phyloP scores from a whole-genome alignment of 2,888 invertebrate genomes.

The Cactoblastis cactorum region DNA sequence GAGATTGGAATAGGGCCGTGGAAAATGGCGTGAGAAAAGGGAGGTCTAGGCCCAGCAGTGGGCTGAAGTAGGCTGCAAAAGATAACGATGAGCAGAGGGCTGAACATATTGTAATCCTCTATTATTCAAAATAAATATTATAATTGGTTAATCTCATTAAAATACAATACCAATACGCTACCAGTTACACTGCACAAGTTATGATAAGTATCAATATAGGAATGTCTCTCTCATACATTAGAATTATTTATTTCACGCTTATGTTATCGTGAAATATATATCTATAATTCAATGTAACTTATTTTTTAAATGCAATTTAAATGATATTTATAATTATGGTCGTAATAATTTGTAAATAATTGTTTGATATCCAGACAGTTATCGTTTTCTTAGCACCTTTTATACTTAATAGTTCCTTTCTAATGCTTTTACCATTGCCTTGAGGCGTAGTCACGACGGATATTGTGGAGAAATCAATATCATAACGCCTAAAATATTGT shows the following conservation, averaged over 20 bases:
- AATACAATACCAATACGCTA: neutral
- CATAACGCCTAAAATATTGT: constrained; percentile 7
- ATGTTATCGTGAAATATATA: neutral
- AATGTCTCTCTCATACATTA: neutral
- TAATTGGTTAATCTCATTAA: no score
- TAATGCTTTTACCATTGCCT: constrained; percentile 39
- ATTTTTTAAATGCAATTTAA: neutral
- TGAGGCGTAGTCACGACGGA: constrained; percentile 26
- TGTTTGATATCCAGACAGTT: constrained; percentile 21
- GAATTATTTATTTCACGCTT: neutral
- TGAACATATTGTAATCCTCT: no score
- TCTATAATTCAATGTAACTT: neutral
- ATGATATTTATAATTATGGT: neutral
- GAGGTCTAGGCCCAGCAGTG: no score
- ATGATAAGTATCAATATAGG: neutral
- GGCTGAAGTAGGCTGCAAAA: no score
- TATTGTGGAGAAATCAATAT: constrained; percentile 9
- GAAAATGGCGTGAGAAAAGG: no score
- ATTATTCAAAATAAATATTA: no score
- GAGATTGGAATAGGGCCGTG: no score
- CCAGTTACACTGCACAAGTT: no score
- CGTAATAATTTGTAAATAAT: constrained; percentile 3
- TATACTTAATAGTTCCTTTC: constrained; percentile 40
- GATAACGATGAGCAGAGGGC: no score
- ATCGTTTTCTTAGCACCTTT: constrained; percentile 34